A percentile compares a stretch with the other conserved stretches of the same genome.
Conservation (phyloP, 2,113 vertebrate genomes). For the Ceyx melanurus region DNA sequence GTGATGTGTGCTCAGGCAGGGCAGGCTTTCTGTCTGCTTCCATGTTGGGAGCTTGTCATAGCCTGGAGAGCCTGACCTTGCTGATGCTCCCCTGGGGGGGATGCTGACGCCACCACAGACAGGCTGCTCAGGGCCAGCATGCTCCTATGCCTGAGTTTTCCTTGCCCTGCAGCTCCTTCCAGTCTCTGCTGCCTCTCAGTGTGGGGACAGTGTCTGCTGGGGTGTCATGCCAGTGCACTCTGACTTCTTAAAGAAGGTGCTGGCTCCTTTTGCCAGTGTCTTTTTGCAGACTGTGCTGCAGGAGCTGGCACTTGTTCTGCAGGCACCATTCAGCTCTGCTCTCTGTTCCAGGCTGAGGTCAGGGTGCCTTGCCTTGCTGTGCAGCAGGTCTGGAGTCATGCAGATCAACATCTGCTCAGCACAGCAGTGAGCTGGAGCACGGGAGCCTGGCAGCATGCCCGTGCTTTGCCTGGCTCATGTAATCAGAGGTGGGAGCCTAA, state of each 20-base stretch:
- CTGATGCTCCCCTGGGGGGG: background rate
- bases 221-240: background rate
- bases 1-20: background rate
- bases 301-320: background rate
- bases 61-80: background rate
- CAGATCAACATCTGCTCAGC: background rate
- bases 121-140: background rate
- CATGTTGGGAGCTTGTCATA: background rate
- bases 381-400: background rate
- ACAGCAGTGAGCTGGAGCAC: background rate
- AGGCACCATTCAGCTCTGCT: background rate
- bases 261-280: background rate
- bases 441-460: background rate
- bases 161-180: background rate
- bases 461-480: background rate
- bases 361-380: background rate
- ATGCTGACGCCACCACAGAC: background rate
- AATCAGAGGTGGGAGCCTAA: background rate
- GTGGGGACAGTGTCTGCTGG: background rate
- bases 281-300: background rate
- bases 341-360: background rate
- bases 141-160: background rate
- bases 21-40: background rate
- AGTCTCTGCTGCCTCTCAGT: background rate
- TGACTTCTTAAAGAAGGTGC: background rate